A percentile compares a stretch with the other conserved stretches of the same genome.
phyloP scores from a whole-genome alignment of 64 coral and sea anemone species.

The Stichodactyla helianthus region DNA sequence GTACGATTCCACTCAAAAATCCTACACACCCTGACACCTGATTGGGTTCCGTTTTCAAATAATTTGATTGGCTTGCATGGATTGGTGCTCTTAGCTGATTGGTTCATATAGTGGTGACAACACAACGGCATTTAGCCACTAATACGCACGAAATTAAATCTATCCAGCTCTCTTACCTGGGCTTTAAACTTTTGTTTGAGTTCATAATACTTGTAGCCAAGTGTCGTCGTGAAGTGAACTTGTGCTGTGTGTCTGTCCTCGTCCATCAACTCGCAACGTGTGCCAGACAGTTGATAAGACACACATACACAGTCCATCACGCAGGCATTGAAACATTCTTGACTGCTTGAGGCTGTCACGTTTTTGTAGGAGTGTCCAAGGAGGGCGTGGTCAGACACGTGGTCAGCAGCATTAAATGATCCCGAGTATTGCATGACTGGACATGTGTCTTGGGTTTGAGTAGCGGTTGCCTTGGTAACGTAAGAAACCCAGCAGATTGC shows the following conservation, averaged over 20 bases:
- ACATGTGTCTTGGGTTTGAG: background rate
- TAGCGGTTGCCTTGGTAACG: background rate
- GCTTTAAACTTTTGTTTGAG: constrained; percentile 9
- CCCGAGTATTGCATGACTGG: background rate
- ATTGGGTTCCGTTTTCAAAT: too few species aligned
- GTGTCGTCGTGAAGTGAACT: background rate
- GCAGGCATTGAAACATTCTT: background rate
- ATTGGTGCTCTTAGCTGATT: background rate
- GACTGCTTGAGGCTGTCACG: background rate
- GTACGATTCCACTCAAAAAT: too few species aligned
- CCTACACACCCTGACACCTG: too few species aligned
- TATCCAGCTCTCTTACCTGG: constrained; percentile 6
- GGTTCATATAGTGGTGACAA: background rate
- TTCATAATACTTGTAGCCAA: constrained; percentile 28
- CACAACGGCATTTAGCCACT: background rate
- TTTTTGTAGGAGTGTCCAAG: constrained; percentile 17
- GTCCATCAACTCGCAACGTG: constrained; percentile 38
- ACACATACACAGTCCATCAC: constrained; percentile 24
- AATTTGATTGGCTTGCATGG: too few species aligned
- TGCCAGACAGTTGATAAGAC: constrained; percentile 31
- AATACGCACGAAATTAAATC: background rate
- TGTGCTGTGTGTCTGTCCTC: constrained; percentile 32
- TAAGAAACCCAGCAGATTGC: background rate
- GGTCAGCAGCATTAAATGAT: background rate
- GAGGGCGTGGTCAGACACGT: background rate